phyloP scores from a whole-genome alignment of 2,113 vertebrate species.

The Dasypus novemcinctus region DNA sequence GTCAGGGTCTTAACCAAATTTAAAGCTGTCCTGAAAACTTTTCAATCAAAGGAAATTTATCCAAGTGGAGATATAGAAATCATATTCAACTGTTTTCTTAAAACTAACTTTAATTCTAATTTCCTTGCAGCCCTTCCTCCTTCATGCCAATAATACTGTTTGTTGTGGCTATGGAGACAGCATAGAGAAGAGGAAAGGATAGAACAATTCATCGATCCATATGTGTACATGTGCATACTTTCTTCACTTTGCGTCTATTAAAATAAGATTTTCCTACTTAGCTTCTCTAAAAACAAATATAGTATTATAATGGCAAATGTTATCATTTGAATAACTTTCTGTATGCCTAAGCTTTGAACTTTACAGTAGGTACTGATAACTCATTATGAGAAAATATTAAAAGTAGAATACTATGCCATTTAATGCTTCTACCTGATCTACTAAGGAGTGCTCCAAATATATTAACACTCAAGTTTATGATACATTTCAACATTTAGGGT shows the following conservation, averaged over 20 bases:
- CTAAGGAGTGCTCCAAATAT: not conserved
- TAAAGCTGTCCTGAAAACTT: not conserved
- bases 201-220: not conserved
- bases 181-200: not conserved
- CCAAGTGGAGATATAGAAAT: not conserved
- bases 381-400: not conserved
- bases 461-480: not conserved
- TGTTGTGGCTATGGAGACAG: not conserved
- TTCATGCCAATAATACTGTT: not conserved
- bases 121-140: not conserved
- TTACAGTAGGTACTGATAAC: slow-evolving; percentile 36
- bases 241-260: not conserved
- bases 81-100: not conserved
- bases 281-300: not conserved
- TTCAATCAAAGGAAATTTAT: not conserved
- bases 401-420: not conserved
- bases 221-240: not conserved
- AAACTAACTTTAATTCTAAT: not conserved
- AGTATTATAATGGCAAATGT: not conserved
- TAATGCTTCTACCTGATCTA: not conserved
- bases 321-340: not conserved
- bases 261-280: not conserved
- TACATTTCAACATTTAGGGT: not conserved
- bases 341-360: not conserved
- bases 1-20: not conserved